Conservation (phyloP, 2,888 invertebrate genomes). For the Lithophane socia region DNA sequence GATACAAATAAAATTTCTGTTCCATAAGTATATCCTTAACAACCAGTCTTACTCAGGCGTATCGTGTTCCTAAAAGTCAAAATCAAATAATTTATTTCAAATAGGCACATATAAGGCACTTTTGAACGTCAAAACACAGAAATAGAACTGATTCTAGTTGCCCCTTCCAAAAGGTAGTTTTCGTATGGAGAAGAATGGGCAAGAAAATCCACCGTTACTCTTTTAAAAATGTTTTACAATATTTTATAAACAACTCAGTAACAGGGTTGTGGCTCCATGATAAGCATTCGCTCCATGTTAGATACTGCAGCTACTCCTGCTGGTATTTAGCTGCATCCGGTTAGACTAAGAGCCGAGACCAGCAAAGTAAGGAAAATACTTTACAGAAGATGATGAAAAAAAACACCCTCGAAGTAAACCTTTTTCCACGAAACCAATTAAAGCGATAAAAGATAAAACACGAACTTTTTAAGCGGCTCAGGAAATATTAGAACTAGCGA, state of each 20-base stretch:
- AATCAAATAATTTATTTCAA: no score
- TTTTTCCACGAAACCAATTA: conserved; percentile 51
- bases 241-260: no score
- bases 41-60: not conserved
- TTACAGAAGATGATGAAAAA: not conserved
- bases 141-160: no score
- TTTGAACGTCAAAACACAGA: no score
- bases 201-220: no score
- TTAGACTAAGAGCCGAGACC: not conserved
- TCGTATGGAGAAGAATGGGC: no score
- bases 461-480: conserved; percentile 39
- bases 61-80: no score
- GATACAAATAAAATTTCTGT: conserved; percentile 16
- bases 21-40: not conserved
- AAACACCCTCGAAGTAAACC: not conserved
- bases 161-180: no score
- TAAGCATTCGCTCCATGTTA: not conserved
- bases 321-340: not conserved
- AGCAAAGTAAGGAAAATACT: not conserved
- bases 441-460: conserved; percentile 54
- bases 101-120: no score
- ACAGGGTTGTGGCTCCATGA: not conserved
- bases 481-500: conserved; percentile 45
- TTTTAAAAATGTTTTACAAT: no score
- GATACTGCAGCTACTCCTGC: no score